Base-by-base conservation (phyloP, 1,140 invertebrate species). In the Yoshiicerus persimilis region DNA sequence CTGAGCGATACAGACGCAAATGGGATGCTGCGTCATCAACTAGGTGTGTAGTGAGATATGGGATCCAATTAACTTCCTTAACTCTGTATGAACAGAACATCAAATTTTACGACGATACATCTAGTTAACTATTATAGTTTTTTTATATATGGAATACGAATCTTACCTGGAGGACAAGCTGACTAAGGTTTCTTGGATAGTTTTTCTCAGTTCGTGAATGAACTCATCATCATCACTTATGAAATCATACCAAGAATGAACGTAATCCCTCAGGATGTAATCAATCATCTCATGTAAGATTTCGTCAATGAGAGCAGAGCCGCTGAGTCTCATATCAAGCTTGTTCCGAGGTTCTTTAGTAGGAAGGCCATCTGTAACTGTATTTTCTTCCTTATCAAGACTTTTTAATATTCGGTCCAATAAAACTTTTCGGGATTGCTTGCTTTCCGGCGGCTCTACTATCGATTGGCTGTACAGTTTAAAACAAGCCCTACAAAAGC, bases 11-110 rank as follows among this genome's bases (percentile, higher is more conserved):
- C 20, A 98, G 92, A 90, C 96, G 94, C 89, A 98, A 94, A 93
- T 98, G 97, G 25, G 96, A 96, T 6, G 97, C 97, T 88, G 97
- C 95, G 93, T 98, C 97, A 92, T 98, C 97, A 6, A 98, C 96
- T 86, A 98, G 94, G 87, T 95, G 94, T 39, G 96, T 96, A 32
- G 97, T 97, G 84, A 98, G 94, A 90, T 97, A 96, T 20, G 96
- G 95, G 91, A 97, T 96, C 96, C 97, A 98, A 93, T 98, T 96
- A 5, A 97, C 95, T 91, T 96, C 95, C 93, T 97, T 97, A 39
- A 97, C 94, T 92, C 97, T 97, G 90, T 8, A 91, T 9, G 0
- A 83, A 32, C 11, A 10, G 66, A 70, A 30, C 11, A 32, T 25
- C 1, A 87, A 27, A 83, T 62, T 83, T 84, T 11, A 56, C n/a